phyloP scores from a whole-genome alignment of 1,140 invertebrate genomes.

The Augochlora pura region DNA sequence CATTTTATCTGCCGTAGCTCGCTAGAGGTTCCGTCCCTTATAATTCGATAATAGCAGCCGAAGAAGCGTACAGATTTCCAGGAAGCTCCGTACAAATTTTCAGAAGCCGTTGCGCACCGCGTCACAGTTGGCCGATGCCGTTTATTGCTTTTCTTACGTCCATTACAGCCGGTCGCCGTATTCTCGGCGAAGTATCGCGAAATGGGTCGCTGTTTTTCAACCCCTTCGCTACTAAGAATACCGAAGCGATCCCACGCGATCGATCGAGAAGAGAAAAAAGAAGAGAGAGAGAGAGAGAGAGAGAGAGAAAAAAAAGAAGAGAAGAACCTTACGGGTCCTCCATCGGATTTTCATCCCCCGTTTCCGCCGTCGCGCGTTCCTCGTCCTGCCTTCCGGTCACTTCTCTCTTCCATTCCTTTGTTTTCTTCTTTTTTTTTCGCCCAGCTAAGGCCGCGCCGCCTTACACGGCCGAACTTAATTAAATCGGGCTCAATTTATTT shows the following conservation, averaged over 20 bases:
- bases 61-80: too few relatives aligned
- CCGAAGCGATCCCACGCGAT: background rate
- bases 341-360: background rate
- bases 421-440: constrained; percentile 6
- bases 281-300: too few relatives aligned
- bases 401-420: constrained; percentile 11
- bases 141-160: constrained; percentile 30
- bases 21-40: too few relatives aligned
- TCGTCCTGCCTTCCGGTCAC: constrained; percentile 9
- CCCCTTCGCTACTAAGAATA: background rate
- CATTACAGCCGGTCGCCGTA: constrained; percentile 39
- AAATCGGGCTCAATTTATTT: constrained; percentile 63
- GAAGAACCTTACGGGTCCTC: background rate
- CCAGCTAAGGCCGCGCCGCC: background rate
- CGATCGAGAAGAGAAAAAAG: constrained; percentile 30
- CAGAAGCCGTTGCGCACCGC: too few relatives aligned
- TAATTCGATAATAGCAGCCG: too few relatives aligned
- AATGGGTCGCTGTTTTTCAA: background rate
- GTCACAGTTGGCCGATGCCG: too few relatives aligned
- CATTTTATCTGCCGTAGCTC: too few relatives aligned
- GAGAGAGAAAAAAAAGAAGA: constrained; percentile 12
- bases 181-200: background rate
- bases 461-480: constrained; percentile 54
- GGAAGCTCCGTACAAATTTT: too few relatives aligned
- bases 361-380: too few relatives aligned